Base-by-base conservation (phyloP, 2,113 vertebrate genomes). In the Muscicapa adusta region DNA sequence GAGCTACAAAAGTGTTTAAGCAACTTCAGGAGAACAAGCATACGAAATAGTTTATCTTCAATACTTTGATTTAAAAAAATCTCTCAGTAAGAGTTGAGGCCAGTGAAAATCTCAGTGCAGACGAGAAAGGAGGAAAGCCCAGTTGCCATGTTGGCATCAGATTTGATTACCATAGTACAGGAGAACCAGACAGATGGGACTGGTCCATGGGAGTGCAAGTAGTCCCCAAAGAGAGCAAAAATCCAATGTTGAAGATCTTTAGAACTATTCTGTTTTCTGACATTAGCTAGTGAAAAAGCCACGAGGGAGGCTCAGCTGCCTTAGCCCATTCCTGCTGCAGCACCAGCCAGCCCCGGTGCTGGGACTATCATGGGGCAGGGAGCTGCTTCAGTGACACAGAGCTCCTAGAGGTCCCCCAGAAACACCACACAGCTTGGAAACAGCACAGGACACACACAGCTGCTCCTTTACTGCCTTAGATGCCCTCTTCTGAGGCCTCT, bases 101-200 rank as follows among this genome's bases (percentile, higher is more conserved):
- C 56, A 9, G 50, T 14, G 67, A 68, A 71, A 57, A 50, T 29
- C 51, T 67, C 9, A 1, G 20, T 62, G 58, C 23, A 29, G 73
- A 8, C 4, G 0, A 9, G 50, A 47, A 43, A 68, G 34, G 40
- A 88, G 29, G 50, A 71, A 88, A 91, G 60, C 9, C 43, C 70
- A 29, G n/a, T 9, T 43, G 51, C 57, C 15, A 6, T 4, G 6
- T 19, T 51, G 68, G 13, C 56, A 50, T 58, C 45, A 18, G 2
- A 9, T 50, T 29, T n/a, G 14, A 10, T 66, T 15, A 1, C 12
- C 34, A 10, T 1, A 5, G 11, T 8, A 8, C 4, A 1, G 29
- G 40, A 28, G 42, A 53, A 61, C 19, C 66, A 54, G 36, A 14
- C 0, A 0, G 50, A 8, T 16, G 31, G 56, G 53, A 42, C 36